phyloP scores from a whole-genome alignment of 1,140 invertebrate genomes.

The Piezodorus guildinii region DNA sequence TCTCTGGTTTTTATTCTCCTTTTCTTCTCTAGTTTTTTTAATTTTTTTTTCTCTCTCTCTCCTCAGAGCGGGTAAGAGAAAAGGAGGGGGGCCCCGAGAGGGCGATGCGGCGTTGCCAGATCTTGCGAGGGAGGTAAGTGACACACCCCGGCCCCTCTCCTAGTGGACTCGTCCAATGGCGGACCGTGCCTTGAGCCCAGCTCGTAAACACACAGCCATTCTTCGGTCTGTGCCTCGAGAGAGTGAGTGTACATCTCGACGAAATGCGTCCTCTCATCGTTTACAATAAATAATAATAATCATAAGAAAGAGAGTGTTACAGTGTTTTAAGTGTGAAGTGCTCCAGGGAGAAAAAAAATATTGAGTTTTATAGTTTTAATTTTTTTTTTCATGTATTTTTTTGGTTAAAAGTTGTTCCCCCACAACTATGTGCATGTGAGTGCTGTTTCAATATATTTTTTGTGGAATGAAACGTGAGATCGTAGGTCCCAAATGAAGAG shows the following conservation, averaged over 20 bases:
- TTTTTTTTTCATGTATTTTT: neutral
- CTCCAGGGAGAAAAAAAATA: neutral
- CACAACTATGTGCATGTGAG: constrained; percentile 25
- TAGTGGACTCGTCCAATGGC: constrained; percentile 20
- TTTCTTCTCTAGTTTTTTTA: too few species aligned
- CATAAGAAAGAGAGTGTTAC: constrained; percentile 11
- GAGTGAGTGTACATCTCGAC: neutral
- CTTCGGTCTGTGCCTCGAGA: neutral
- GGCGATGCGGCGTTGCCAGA: constrained; percentile 17
- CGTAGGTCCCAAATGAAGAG: constrained; percentile 43
- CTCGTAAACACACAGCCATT: neutral
- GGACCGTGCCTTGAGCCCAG: neutral
- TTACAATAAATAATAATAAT: neutral
- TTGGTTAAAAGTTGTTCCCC: neutral
- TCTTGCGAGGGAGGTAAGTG: neutral
- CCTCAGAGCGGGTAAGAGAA: neutral
- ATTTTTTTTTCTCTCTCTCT: neutral
- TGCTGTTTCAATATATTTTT: constrained; percentile 26
- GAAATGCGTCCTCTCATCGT: neutral
- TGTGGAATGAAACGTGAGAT: constrained; percentile 28
- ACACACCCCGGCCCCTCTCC: neutral
- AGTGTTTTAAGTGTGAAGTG: constrained; percentile 10
- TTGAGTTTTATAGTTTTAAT: constrained; percentile 9
- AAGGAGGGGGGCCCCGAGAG: neutral
- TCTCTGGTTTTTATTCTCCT: neutral